Evolutionary conservation across 1,140 invertebrate genomes (phyloP), one percentile per base, ranked within the genome.

Genomic region (Cyphomyrmex costatus): DNA sequence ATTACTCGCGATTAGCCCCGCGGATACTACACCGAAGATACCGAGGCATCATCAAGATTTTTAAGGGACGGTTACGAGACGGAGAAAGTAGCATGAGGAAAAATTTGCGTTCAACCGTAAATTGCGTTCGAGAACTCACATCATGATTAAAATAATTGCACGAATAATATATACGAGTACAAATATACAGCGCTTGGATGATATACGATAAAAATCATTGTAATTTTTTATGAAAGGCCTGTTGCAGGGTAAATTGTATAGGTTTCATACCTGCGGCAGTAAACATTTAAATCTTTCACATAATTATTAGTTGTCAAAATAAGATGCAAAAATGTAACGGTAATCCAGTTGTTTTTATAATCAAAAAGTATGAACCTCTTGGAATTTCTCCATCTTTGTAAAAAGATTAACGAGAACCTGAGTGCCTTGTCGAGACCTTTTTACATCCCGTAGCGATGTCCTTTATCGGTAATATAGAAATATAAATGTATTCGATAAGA

Each of bases 1-100:
- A 88, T 88, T 86, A 24, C 63, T 77, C 76, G 70, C 74, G 88
- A 89, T 89, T 86, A 71, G 56, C 68, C 61, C 60, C 65, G 53
- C 83, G 80, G 65, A 71, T 73, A 65, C 42, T 53, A 36, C 68
- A 46, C 66, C 33, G 66, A 53, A 73, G 56, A 84, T 58, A n/a
- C 21, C 60, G 21, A 49, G 53, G 51, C 30, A 70, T 2, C 49
- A 21, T 53, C 71, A 46, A 49, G 19, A 14, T 56, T 85, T 85
- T 78, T 65, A 58, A 14, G 19, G 68, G 53, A 74, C 56, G 68
- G 51, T 61, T 73, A 46, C 53, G n/a, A 60, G 51, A 58, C 21
- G 53, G 19, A 60, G 79, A 73, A 73, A 82, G 79, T 46, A 73
- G 24, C 70, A 49, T 68, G 21, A 36, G 36, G 27, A 10, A 19